These are phyloP conservation scores for Psilopsiagon aymara DNA, from an alignment of 2,113 vertebrate species.

Conservation along the genomic window DNA sequence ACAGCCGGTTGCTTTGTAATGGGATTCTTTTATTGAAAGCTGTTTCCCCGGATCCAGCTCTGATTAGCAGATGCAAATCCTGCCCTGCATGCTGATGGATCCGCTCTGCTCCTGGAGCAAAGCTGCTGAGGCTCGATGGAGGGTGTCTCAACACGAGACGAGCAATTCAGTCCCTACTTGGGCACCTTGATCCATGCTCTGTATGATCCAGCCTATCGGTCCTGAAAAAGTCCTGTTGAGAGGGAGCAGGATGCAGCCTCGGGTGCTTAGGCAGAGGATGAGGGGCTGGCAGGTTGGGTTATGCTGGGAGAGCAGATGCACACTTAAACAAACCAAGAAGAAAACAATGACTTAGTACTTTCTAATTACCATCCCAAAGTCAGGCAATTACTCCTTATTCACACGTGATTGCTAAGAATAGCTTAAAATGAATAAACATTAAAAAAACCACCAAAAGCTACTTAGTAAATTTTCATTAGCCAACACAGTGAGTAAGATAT, in stretches of 20 bases:
- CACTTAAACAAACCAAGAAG: constrained; percentile 23
- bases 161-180: not conserved
- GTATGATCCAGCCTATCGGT: not conserved
- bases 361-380: constrained; percentile 55
- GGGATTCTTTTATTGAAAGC: constrained; percentile 49
- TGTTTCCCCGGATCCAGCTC: constrained; percentile 40
- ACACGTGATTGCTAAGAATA: constrained; percentile 66
- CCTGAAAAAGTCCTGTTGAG: not conserved
- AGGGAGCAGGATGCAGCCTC: not conserved
- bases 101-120: not conserved
- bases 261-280: not conserved
- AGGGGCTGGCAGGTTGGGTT: not conserved
- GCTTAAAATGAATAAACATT: constrained; percentile 73
- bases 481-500: constrained; percentile 71
- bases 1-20: constrained; percentile 59
- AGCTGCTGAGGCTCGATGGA: not conserved
- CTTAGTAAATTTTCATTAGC: constrained; percentile 74
- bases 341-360: constrained; percentile 60
- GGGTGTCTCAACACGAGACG: accelerated
- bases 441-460: constrained; percentile 5
- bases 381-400: constrained; percentile 70
- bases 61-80: constrained; percentile 56
- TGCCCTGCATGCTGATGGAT: not conserved
- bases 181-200: not conserved
- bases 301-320: not conserved